Evolutionary conservation across 2,797 vertebrate genomes (phyloP).

Genomic region (Rhodeus uyekii): DNA sequence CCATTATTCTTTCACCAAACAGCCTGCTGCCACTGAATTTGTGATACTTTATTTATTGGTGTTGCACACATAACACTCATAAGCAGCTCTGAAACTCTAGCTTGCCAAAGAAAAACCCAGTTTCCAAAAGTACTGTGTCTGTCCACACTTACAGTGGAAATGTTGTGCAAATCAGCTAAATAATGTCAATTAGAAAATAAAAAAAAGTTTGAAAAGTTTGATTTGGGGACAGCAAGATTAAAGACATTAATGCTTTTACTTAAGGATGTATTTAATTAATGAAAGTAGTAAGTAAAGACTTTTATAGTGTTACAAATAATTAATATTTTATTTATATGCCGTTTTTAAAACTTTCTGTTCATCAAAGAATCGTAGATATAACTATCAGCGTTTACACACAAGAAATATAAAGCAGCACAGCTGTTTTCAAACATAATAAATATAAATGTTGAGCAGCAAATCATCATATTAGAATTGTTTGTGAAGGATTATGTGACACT

Average conservation of each 20-base stretch:
- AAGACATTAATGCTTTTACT: not conserved
- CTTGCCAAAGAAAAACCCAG: too few relatives aligned
- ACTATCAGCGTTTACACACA: too few relatives aligned
- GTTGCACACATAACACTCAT: not conserved
- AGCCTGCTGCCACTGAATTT: not conserved
- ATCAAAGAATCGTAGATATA: not conserved
- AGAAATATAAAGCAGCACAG: not conserved
- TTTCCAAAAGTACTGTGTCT: too few relatives aligned
- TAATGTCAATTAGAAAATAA: not conserved
- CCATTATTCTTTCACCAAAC: conserved; percentile 5
- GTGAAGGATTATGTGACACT: not conserved
- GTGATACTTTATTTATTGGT: not conserved
- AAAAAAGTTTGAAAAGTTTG: too few relatives aligned
- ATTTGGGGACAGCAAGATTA: not conserved
- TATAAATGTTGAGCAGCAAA: not conserved
- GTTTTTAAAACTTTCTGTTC: not conserved
- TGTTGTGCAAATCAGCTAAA: too few relatives aligned
- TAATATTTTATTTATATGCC: not conserved
- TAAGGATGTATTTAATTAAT: not conserved
- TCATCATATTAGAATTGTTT: not conserved
- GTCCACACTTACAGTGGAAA: too few relatives aligned
- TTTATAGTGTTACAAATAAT: not conserved
- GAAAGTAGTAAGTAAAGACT: not conserved
- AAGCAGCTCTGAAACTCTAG: not conserved
- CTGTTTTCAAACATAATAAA: not conserved